Percentiles rank a stretch among this genome's conserved stretches.
Evolutionary conservation across 2,888 invertebrate genomes (phyloP).

Genomic region (Pimpla rufipes): DNA sequence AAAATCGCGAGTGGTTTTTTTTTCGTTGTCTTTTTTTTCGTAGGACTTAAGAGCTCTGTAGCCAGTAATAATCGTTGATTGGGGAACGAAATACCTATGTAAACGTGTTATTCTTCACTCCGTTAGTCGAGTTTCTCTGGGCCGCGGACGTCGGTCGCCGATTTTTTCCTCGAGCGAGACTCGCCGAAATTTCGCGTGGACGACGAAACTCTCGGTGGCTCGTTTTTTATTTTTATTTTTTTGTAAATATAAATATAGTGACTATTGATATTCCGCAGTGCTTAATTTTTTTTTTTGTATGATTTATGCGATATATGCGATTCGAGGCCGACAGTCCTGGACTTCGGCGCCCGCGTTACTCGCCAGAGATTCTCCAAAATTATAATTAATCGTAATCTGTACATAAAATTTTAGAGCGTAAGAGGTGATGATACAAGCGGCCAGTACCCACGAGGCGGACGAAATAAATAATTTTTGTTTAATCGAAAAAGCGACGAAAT

Average conservation of each 20-base stretch:
- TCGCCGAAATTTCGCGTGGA: constrained; percentile 11
- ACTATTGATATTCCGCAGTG: constrained; percentile 26
- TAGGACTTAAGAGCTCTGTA: constrained; percentile 56
- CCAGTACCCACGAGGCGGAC: constrained; percentile 78
- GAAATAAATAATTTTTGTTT: constrained; percentile 82
- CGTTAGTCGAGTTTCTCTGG: constrained; percentile 62
- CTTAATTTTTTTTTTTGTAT: constrained; percentile 15
- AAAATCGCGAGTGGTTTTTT: constrained; percentile 34
- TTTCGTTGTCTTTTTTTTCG: constrained; percentile 11
- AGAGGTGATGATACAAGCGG: constrained; percentile 77
- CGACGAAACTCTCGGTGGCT: constrained; percentile 19
- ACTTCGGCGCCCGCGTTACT: constrained; percentile 38
- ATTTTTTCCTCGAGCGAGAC: constrained; percentile 34
- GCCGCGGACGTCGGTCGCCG: constrained; percentile 42
- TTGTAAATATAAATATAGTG: constrained; percentile 45
- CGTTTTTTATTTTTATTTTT: too few species aligned
- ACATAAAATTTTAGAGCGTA: constrained; percentile 69
- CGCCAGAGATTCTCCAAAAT: constrained; percentile 47
- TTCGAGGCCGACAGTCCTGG: constrained; percentile 24
- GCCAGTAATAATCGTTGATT: constrained; percentile 66
- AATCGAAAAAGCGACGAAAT: constrained; percentile 72
- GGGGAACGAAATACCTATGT: constrained; percentile 57
- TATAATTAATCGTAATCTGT: constrained; percentile 61
- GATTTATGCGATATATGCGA: constrained; percentile 1
- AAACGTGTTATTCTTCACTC: constrained; percentile 48